Evolutionary conservation across 2,113 vertebrate species (phyloP), one percentile per base, ranked within the genome.

Genomic region (Chlorodrepanis virens): DNA sequence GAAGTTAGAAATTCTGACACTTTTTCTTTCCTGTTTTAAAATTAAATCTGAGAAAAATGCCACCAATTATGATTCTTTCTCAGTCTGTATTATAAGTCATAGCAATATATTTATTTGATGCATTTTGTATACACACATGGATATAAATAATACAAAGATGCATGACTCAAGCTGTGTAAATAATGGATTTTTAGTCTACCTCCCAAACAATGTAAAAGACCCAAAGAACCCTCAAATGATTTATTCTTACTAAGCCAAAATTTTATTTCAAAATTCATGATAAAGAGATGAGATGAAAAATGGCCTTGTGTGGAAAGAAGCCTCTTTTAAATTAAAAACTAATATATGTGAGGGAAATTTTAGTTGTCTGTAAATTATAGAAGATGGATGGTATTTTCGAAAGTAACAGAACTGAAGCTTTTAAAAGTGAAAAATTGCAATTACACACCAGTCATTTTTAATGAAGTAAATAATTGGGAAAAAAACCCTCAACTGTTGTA

Each of bases 81-180:
- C 50, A 47, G 20, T 85, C 63, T 82, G 22, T 70, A 68, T 72
- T 88, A 77, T 83, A 94, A 95, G 54, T 90, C 79, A 53, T 45
- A 86, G 37, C 65, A 87, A 61, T 94, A 75, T 69, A 96, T 92
- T 87, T 72, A 70, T 94, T 93, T 97, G 64, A 81, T 96, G 49
- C 57, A 61, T 96, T 97, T 80, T 83, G 6, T 65, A 29, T 52
- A 60, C 3, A 45, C 5, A 33, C 17, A 20, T 4, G 3, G 3
- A 2, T 39, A 63, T 76, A 45, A 94, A 90, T 79, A 60, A 47
- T 69, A 80, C 31, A 54, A 59, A 75, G 20, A 56, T 56, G 20
- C 7, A 31, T 61, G 53, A 80, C 23, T 95, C 92, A 88, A 88
- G 61, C 90, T 92, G 83, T 92, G 82, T 57, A 91, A 93, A 85